These are phyloP conservation scores for Luehdorfia chinensis DNA, from an alignment of 1,140 invertebrate genomes.

Conservation along the genomic window DNA sequence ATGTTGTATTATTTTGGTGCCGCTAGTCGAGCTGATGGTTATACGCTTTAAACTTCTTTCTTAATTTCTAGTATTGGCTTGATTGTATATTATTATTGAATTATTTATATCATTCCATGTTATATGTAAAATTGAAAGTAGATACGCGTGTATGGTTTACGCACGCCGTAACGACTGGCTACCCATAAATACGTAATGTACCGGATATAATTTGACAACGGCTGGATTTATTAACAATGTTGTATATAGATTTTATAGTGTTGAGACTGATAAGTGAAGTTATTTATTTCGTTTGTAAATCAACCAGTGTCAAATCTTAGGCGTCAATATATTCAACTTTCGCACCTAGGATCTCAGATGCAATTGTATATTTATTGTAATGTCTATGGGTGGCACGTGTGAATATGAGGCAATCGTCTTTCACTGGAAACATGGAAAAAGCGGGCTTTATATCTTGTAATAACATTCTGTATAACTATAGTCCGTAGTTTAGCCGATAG, in stretches of 20 bases:
- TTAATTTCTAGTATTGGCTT: slow-evolving; percentile 42
- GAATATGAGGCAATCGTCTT: neutral
- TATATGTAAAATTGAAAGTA: neutral
- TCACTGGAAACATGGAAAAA: slow-evolving; percentile 8
- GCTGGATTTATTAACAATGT: slow-evolving; percentile 58
- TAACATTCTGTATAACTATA: slow-evolving; percentile 18
- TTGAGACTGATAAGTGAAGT: slow-evolving; percentile 73
- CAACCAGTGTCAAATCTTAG: slow-evolving; percentile 65
- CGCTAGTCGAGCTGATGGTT: slow-evolving; percentile 34
- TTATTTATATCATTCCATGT: slow-evolving; percentile 53
- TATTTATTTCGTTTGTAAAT: slow-evolving; percentile 70
- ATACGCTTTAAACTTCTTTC: slow-evolving; percentile 47
- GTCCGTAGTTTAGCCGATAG: slow-evolving; percentile 29
- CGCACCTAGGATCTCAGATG: slow-evolving; percentile 36
- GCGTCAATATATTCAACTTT: slow-evolving; percentile 38
- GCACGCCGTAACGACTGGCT: too few species aligned
- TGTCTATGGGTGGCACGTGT: slow-evolving; percentile 19
- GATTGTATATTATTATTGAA: slow-evolving; percentile 34
- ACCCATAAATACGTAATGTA: too few species aligned
- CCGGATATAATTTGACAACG: slow-evolving; percentile 51
- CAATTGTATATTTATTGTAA: slow-evolving; percentile 31
- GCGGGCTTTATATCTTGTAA: slow-evolving; percentile 16
- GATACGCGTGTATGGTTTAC: too few species aligned
- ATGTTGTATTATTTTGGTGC: slow-evolving; percentile 20
- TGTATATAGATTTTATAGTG: slow-evolving; percentile 71